These are phyloP conservation scores for human DNA, from an alignment of 2,113 vertebrate genomes.

Conservation along the genomic window GRCh38 chr22:32334501-32335000, in stretches of 20 bases:
- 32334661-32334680: fast-evolving
- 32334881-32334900: fast-evolving
- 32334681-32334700: fast-evolving
- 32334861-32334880: background rate
- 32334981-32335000: background rate
- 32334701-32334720: fast-evolving
- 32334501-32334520: background rate
- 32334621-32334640: background rate
- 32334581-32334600: fast-evolving
- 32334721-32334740: background rate
- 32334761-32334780: fast-evolving
- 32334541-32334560: background rate
- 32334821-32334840: background rate
- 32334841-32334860: fast-evolving
- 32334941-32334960: background rate
- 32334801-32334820: fast-evolving
- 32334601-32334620: fast-evolving
- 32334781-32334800: background rate
- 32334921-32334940: background rate
- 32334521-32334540: background rate
- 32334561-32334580: background rate
- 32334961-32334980: fast-evolving
- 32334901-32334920: fast-evolving
- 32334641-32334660: fast-evolving
- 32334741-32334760: background rate